Conservation (phyloP, 2,113 vertebrate species). For the Salvelinus namaycush region DNA sequence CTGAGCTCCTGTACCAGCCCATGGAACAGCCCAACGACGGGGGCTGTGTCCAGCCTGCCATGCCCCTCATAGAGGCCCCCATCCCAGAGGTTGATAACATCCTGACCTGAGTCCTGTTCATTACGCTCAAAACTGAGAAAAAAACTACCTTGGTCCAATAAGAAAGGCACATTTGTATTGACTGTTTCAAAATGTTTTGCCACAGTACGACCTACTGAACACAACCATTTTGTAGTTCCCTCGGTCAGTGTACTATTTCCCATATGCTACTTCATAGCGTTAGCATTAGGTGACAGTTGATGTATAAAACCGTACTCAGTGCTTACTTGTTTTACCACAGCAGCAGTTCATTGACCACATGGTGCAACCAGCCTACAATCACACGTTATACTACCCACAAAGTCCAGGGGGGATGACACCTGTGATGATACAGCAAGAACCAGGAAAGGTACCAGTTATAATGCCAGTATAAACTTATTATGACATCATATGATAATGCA, state of each 20-base stretch:
- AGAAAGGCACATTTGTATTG: no score
- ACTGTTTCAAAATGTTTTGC: no score
- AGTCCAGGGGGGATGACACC: constrained; percentile 21
- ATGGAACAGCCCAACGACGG: constrained; percentile 42
- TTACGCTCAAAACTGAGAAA: background rate
- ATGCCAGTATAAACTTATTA: background rate
- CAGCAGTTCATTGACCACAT: constrained; percentile 39
- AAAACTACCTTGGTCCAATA: no score
- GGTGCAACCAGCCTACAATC: constrained; percentile 40
- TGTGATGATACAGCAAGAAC: constrained; percentile 33
- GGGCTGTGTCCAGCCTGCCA: constrained; percentile 26
- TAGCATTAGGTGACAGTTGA: no score
- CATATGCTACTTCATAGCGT: no score
- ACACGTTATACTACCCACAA: constrained; percentile 21
- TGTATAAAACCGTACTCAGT: no score
- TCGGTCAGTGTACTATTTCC: no score
- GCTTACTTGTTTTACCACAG: background rate
- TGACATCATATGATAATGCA: background rate
- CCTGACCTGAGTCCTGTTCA: background rate
- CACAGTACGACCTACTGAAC: no score
- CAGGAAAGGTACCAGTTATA: constrained; percentile 32
- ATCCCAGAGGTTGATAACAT: constrained; percentile 50
- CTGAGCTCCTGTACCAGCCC: constrained; percentile 53
- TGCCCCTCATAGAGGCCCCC: constrained; percentile 40
- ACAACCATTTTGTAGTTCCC: no score